Evolutionary conservation across 2,113 vertebrate species (phyloP), one percentile per base, ranked within the genome.

Genomic region (Mungos mungo): DNA sequence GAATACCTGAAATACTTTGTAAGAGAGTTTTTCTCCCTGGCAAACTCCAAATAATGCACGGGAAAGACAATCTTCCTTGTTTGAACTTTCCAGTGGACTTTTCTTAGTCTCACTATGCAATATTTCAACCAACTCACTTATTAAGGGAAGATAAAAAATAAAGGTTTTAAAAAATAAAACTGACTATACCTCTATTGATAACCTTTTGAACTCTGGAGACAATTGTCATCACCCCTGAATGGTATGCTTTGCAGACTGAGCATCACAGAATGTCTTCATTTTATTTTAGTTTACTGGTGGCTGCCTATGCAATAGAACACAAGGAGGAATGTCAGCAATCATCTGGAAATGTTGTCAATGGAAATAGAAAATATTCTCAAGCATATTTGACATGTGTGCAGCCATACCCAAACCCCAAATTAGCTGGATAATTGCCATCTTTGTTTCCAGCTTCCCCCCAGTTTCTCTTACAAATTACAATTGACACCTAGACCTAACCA

Each of bases 401-500:
- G 11, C 41, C 2, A 2, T 66, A 76, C 16, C 65, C 41, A 88
- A 90, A 84, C 14, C 80, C 77, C 93, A 60, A 57, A 80, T 68
- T 88, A 92, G 90, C 13, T 81, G 76, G 87, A 12, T 88, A 94
- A 97, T 98, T 90, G 76, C 87, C 63, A 68, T 54, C 80, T 96
- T 96, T 97, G 92, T 95, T 96, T 95, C 80, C 60, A 87, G 60
- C 94, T 96, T 96, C 89, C 92, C 93, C 31, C 63, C 3, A 29
- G 86, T 93, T 96, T 96, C 95, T 96, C 96, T 97, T 94, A 98
- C 94, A 98, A 98, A 98, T 97, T 96, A 60, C 95, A 96, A 85
- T 97, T 76, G 98, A 97, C 97, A 97, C 41, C 93, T 93, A 95
- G 97, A 95, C 93, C 86, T 97, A 97, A 90, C 65, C 68, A 69